Evolutionary conservation across 2,797 vertebrate genomes (phyloP).

Genomic region (Pangasius djambal): DNA sequence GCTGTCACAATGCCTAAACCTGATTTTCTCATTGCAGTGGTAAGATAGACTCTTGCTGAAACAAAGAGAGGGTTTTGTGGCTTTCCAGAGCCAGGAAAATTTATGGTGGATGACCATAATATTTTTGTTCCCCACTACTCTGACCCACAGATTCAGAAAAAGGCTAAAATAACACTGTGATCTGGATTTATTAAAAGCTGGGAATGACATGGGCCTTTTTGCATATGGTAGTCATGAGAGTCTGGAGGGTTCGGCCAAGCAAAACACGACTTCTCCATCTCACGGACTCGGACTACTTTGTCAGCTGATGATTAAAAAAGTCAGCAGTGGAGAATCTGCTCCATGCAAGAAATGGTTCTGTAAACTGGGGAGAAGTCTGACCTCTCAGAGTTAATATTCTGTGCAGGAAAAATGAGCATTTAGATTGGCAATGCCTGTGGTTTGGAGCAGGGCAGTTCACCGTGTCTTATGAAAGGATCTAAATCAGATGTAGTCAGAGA

Average conservation of each 20-base stretch:
- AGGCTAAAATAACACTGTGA: conserved; percentile 65
- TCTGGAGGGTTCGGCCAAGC: conserved; percentile 66
- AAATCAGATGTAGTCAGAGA: conserved; percentile 50
- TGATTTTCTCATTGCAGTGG: conserved; percentile 66
- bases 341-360: conserved; percentile 63
- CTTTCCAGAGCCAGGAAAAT: conserved; percentile 59
- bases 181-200: conserved; percentile 68
- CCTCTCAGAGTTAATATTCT: conserved; percentile 65
- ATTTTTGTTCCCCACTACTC: conserved; percentile 60
- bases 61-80: conserved; percentile 61
- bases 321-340: conserved; percentile 62
- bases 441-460: conserved; percentile 37
- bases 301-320: conserved; percentile 73
- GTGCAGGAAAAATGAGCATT: conserved; percentile 50
- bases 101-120: conserved; percentile 61
- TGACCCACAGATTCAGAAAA: conserved; percentile 57
- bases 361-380: conserved; percentile 56
- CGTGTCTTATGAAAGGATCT: conserved; percentile 24
- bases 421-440: conserved; percentile 48
- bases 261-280: conserved; percentile 71
- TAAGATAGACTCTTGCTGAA: conserved; percentile 60
- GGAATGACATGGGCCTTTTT: conserved; percentile 61
- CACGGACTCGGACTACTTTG: conserved; percentile 67
- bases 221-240: conserved; percentile 66
- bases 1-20: conserved; percentile 38